phyloP scores from a whole-genome alignment of 2,888 invertebrate genomes.

The Anodontia alba region DNA sequence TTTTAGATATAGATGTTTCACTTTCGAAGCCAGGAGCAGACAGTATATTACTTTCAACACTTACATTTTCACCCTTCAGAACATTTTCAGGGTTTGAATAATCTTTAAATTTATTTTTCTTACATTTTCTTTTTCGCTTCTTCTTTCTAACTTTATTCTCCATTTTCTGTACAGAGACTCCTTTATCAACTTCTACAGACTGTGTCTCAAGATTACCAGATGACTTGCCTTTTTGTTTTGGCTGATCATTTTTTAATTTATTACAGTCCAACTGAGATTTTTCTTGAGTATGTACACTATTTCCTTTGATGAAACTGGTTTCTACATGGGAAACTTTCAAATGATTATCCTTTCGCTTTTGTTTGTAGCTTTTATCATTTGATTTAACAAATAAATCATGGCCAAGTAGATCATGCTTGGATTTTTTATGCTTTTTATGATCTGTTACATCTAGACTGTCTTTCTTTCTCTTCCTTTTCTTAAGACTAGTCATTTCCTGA shows the following conservation, averaged over 20 bases:
- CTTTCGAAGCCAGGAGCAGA: too few species aligned
- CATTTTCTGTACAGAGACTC: background rate
- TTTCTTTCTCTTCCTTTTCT: constrained; percentile 29
- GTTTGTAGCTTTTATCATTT: too few species aligned
- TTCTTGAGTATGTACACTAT: background rate
- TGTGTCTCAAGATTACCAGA: background rate
- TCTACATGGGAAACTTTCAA: background rate
- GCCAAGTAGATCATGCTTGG: background rate
- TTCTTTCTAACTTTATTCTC: constrained; percentile 9
- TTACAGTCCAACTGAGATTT: too few species aligned
- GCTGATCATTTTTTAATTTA: too few species aligned
- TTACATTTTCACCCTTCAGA: background rate
- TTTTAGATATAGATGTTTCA: too few species aligned
- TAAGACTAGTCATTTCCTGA: background rate
- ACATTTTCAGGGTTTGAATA: constrained; percentile 25
- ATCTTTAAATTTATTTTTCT: constrained; percentile 59
- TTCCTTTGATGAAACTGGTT: constrained; percentile 17
- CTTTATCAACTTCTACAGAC: background rate
- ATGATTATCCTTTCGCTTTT: too few species aligned
- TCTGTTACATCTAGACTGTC: background rate
- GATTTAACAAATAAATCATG: too few species aligned
- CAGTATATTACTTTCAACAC: background rate
- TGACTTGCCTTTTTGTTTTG: too few species aligned
- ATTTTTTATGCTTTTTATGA: background rate
- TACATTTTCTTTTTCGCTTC: constrained; percentile 45